Evolutionary conservation across 2,113 vertebrate species (phyloP).

Genomic region (Notiomystis cincta): DNA sequence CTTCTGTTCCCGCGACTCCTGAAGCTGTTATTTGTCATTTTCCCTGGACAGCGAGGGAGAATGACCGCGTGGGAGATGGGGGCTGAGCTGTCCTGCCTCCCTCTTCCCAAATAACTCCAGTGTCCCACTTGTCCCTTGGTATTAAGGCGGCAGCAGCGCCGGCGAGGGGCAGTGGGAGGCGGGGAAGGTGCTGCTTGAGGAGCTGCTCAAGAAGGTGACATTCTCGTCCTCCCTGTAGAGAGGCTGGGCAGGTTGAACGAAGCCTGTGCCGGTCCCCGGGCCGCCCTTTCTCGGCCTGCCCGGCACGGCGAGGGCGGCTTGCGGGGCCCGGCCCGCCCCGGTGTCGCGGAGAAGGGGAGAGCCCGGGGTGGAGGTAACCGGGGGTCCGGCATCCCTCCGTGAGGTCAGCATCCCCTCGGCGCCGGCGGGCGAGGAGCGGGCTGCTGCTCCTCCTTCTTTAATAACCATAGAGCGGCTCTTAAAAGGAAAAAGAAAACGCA

Average conservation of each 20-base stretch:
- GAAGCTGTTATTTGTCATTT: neutral
- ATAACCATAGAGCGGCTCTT: neutral
- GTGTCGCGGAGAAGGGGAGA: neutral
- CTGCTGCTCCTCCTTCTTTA: neutral
- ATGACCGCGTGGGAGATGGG: neutral
- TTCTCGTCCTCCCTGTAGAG: neutral
- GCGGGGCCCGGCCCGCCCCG: too few relatives aligned
- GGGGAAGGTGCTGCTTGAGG: neutral
- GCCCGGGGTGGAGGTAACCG: neutral
- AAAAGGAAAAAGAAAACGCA: neutral
- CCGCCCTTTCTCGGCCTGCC: neutral
- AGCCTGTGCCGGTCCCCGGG: neutral
- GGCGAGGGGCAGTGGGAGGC: neutral
- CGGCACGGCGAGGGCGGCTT: neutral
- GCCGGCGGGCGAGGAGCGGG: neutral
- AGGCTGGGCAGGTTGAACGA: neutral
- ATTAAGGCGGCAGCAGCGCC: neutral
- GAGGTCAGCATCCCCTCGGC: neutral
- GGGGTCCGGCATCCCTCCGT: neutral
- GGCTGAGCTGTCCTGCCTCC: neutral
- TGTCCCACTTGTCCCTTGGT: neutral
- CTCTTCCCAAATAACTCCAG: accelerated
- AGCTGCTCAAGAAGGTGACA: neutral
- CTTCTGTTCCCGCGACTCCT: neutral
- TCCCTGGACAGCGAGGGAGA: neutral